Percentiles rank a stretch among this genome's conserved stretches.
Conservation (phyloP, 2,113 vertebrate genomes). For the Pluvianellus socialis region DNA sequence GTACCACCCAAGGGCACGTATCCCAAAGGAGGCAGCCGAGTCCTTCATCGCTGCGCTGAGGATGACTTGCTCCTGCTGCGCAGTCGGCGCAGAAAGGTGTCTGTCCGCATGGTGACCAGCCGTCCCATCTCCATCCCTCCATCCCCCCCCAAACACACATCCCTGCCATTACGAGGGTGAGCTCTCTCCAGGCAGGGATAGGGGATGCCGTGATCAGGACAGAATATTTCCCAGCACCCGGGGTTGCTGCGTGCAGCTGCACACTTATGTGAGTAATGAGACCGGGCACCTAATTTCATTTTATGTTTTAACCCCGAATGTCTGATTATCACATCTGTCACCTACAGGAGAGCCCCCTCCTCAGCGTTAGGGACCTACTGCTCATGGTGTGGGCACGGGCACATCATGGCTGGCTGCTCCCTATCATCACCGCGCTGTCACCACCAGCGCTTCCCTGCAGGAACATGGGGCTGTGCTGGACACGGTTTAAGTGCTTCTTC, state of each 20-base stretch:
- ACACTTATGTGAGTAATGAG: fast-evolving
- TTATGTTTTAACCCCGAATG: neutral
- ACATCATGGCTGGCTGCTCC: neutral
- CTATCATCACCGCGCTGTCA: fast-evolving
- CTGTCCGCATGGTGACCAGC: fast-evolving
- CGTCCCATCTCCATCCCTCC: fast-evolving
- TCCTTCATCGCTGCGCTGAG: fast-evolving
- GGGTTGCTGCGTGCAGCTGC: neutral
- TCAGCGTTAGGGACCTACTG: neutral
- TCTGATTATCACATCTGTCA: neutral
- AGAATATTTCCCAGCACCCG: neutral
- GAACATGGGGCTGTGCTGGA: fast-evolving
- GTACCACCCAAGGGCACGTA: neutral
- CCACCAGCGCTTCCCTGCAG: neutral
- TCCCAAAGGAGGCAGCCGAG: neutral
- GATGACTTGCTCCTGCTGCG: neutral
- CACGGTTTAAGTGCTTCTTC: fast-evolving
- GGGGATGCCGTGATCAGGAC: neutral
- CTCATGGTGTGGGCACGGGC: fast-evolving
- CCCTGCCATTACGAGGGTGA: neutral
- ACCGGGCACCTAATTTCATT: neutral
- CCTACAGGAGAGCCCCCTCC: neutral
- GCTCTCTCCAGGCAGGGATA: neutral
- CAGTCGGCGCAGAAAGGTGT: fast-evolving
- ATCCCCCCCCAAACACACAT: neutral